Percentiles rank a stretch among this genome's conserved stretches.
These are phyloP conservation scores for Drosophila mauritiana DNA, from an alignment of 1,140 invertebrate genomes.

Conservation along the genomic window DNA sequence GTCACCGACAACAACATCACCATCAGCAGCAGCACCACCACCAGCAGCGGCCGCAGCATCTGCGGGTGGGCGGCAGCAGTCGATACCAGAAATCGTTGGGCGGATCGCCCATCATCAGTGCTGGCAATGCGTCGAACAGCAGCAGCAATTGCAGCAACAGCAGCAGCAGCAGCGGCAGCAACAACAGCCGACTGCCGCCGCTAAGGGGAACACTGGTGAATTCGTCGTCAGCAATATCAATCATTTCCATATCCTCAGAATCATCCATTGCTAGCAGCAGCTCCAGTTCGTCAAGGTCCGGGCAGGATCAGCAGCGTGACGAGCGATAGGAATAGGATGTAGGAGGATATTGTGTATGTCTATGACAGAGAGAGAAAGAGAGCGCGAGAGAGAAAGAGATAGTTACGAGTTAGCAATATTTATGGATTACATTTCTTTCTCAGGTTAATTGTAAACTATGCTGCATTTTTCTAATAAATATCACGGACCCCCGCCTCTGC, in stretches of 20 bases:
- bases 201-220: constrained; percentile 68
- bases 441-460: constrained; percentile 33
- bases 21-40: constrained; percentile 50
- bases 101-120: constrained; percentile 21
- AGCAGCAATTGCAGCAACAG: constrained; percentile 26
- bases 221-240: constrained; percentile 73
- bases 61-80: constrained; percentile 15
- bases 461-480: constrained; percentile 47
- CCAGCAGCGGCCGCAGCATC: constrained; percentile 42
- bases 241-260: constrained; percentile 83
- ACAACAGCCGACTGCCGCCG: constrained; percentile 50
- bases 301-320: constrained; percentile 46
- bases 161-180: constrained; percentile 20
- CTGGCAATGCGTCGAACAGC: constrained; percentile 25
- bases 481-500: background rate
- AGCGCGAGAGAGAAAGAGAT: constrained; percentile 15
- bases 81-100: constrained; percentile 31
- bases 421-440: constrained; percentile 36
- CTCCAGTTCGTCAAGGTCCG: constrained; percentile 66
- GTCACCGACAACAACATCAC: constrained; percentile 44
- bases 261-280: constrained; percentile 74
- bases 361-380: too few species aligned
- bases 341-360: constrained; percentile 1
- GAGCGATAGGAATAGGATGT: constrained; percentile 30
- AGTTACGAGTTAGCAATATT: constrained; percentile 25